Base-by-base conservation (phyloP, 1,140 invertebrate species). In the Berghia stephanieae region DNA sequence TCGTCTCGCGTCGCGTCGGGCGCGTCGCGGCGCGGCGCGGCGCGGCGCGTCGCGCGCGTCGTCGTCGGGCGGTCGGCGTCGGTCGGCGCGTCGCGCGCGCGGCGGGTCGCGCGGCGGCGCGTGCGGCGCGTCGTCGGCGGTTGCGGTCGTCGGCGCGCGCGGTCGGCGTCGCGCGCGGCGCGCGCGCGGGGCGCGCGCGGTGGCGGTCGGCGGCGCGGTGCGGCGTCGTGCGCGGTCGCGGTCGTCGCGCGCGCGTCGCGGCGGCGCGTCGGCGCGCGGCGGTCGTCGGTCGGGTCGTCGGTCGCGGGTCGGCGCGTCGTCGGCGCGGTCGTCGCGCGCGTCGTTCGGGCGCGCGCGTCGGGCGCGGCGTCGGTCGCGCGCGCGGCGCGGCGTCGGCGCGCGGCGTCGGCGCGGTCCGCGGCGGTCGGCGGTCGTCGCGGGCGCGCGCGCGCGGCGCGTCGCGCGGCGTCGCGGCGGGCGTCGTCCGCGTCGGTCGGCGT, bases 251-350 rank as follows among this genome's bases (percentile, higher is more conserved):
- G 67, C 0, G 75, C 38, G n/a, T 52, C 71, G 72, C 79, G 27
- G 72, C 76, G 13, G 75, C 18, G 18, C 68, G 34, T 10, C 55
- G 42, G 76, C 76, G n/a, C 72, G 38, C 4, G 79, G 73, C 40
- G 66, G 75, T 0, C 71, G 78, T 27, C 38, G 57, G 44, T 4
- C 6, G 5, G 8, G 24, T 6, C 67, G 67, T 6, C 40, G 67
- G 67, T 4, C 27, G 10, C 5, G 4, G 5, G 24, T 4, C 31
- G 31, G 8, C 24, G 8, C 24, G 67, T 6, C 27, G 31, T 38
- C 27, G 24, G 4, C 27, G 4, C 10, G 31, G 4, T 24, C 24
- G 67, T 38, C 27, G 21, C 27, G 4, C 31, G 67, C 27, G 4
- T 24, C 4, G 67, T 24, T 21, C 67, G 10, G 21, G 31, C 31